A percentile compares a stretch with the other conserved stretches of the same genome.
These are phyloP conservation scores for Xanthorhoe spadicearia DNA, from an alignment of 2,888 invertebrate genomes.

Conservation along the genomic window DNA sequence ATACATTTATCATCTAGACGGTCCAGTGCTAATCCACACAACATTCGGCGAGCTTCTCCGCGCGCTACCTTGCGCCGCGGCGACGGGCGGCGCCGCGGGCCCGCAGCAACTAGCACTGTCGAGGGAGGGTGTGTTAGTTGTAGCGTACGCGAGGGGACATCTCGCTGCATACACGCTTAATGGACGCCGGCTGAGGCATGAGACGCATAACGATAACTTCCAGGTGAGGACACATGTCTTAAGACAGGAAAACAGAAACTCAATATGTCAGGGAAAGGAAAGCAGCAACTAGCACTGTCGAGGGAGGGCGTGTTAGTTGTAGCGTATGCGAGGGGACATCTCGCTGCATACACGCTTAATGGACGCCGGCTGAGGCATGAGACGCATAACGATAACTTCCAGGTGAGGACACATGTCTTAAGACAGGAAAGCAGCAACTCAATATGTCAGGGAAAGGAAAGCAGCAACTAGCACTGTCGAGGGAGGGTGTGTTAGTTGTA, in stretches of 20 bases:
- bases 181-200: conserved; percentile 94
- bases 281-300: conserved; percentile 95
- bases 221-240: conserved; percentile 87
- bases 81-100: conserved; percentile 80
- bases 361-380: conserved; percentile 95
- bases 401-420: conserved; percentile 86
- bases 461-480: conserved; percentile 95
- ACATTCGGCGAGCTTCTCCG: conserved; percentile 98
- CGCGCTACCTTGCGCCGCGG: conserved; percentile 92
- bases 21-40: conserved; percentile 98
- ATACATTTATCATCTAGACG: conserved; percentile 86
- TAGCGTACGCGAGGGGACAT: conserved; percentile 96
- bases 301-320: conserved; percentile 98
- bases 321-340: conserved; percentile 95
- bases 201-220: conserved; percentile 97
- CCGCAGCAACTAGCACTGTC: conserved; percentile 97
- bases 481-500: conserved; percentile 98
- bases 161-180: conserved; percentile 98
- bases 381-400: conserved; percentile 97
- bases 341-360: conserved; percentile 97
- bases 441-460: too few species aligned
- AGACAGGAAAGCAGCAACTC: too few species aligned
- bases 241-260: too few species aligned
- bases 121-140: conserved; percentile 97
- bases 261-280: too few species aligned